Base-by-base conservation (phyloP, 2,888 invertebrate genomes). In the Platerodrilus igneus region DNA sequence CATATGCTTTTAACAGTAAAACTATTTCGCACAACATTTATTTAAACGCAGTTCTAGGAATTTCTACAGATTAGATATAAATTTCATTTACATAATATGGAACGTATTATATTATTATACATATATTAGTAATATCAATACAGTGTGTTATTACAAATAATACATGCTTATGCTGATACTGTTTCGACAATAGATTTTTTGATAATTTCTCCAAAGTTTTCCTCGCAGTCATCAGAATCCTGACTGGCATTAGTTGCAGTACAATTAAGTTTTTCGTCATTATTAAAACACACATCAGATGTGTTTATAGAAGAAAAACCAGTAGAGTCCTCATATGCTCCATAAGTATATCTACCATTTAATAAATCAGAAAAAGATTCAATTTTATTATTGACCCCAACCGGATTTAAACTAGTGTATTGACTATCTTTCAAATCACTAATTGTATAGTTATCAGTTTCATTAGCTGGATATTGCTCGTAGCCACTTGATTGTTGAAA, bases 151-250 rank as follows among this genome's bases (percentile, higher is more conserved):
- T 25, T 7, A 10, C 29, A 29, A 34, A 17, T 34, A 25, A 27
- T 37, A 37, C 29, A 30, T 11, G 16, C 40, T 77, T 80, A 88
- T 72, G 86, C 86, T 58, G 83, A 85, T 58, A 87, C 89, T 57
- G 88, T 89, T 68, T 91, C 90, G 62, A 90, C 89, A 78, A 91
- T 89, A 48, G 88, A 86, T 70, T 91, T 89, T 69, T 90, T 91
- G 55, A 91, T 90, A 58, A 92, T 86, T 72, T 91, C 90, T 35
- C 90, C 90, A 62, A 91, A 89, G 67, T 90, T 90, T 59, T 88
- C 87, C 53, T 75, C 76, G 55, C 72, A 72, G 37, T 75, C 70
- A 28, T 72, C 74, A 25, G 61, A 50, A 40, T 49, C 55, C 16
- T 56, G 47, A 27, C 44, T 57, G 51, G 18, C 45, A 48, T 43